A percentile compares a stretch with the other conserved stretches of the same genome.
phyloP scores from a whole-genome alignment of 2,113 vertebrate species.

The Oreochromis tanganicae region DNA sequence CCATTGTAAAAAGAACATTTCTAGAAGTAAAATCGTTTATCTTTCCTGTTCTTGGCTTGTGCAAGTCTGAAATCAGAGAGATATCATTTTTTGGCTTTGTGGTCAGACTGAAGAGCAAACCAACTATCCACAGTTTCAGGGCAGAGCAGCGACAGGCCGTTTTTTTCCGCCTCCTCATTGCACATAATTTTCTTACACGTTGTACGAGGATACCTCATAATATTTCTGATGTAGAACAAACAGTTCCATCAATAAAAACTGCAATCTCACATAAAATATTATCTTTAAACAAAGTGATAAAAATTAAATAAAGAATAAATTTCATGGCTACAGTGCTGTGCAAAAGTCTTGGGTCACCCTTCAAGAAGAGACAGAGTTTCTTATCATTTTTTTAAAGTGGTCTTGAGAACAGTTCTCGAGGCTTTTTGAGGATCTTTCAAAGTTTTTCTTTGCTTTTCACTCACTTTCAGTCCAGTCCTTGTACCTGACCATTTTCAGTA shows the following conservation, averaged over 20 bases:
- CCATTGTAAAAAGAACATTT: not conserved
- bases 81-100: not conserved
- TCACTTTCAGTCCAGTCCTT: not conserved
- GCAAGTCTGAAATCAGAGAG: not conserved
- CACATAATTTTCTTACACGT: not conserved
- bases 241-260: not conserved
- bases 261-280: not conserved
- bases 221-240: not conserved
- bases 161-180: not conserved
- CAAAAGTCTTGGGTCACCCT: not conserved
- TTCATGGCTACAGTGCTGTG: fast-evolving
- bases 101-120: not conserved
- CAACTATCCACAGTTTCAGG: not conserved
- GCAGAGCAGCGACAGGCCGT: not conserved
- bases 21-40: not conserved
- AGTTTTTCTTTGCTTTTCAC: not conserved
- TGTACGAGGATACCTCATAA: not conserved
- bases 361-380: not conserved
- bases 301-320: fast-evolving
- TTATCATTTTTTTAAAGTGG: not conserved
- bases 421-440: fast-evolving
- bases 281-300: fast-evolving
- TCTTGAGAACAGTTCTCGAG: not conserved
- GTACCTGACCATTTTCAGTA: not conserved
- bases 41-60: not conserved